Conservation (phyloP, 2,113 vertebrate species). For the Calyptommatus sinebrachiatus region DNA sequence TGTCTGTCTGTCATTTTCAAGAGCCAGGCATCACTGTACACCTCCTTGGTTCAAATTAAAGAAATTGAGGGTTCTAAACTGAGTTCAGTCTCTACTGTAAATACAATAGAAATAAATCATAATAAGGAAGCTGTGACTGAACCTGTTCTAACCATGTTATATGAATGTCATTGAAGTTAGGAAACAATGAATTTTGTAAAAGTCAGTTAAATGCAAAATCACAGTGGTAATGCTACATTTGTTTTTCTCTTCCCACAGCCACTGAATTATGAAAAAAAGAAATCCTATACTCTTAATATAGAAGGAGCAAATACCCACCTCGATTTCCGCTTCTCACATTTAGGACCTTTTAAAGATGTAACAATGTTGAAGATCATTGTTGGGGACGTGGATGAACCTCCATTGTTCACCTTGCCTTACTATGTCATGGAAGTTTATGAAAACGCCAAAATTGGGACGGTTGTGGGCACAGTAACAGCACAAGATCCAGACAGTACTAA, state of each 20-base stretch:
- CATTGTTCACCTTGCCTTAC: conserved; percentile 87
- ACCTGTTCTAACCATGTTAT: neutral
- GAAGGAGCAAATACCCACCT: conserved; percentile 92
- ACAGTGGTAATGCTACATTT: conserved; percentile 31
- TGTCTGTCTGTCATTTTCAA: neutral
- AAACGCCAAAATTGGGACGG: conserved; percentile 82
- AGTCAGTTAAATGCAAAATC: neutral
- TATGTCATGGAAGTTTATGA: conserved; percentile 95
- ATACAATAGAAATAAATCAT: neutral
- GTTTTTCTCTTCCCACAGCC: conserved; percentile 74
- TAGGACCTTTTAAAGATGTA: conserved; percentile 93
- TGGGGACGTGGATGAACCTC: conserved; percentile 92
- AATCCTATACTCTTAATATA: conserved; percentile 91
- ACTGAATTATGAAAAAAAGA: conserved; percentile 96
- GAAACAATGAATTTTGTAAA: neutral
- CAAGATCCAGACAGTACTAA: conserved; percentile 90
- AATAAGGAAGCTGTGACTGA: neutral
- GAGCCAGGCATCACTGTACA: neutral
- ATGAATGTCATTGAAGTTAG: neutral
- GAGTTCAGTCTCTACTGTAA: neutral
- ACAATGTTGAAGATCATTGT: conserved; percentile 91
- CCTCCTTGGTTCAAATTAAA: neutral
- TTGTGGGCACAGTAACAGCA: conserved; percentile 88
- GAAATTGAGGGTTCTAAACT: neutral
- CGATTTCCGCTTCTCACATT: conserved; percentile 89